Evolutionary conservation across 2,797 vertebrate species (phyloP).

Genomic region (Lacerta bilineata): DNA sequence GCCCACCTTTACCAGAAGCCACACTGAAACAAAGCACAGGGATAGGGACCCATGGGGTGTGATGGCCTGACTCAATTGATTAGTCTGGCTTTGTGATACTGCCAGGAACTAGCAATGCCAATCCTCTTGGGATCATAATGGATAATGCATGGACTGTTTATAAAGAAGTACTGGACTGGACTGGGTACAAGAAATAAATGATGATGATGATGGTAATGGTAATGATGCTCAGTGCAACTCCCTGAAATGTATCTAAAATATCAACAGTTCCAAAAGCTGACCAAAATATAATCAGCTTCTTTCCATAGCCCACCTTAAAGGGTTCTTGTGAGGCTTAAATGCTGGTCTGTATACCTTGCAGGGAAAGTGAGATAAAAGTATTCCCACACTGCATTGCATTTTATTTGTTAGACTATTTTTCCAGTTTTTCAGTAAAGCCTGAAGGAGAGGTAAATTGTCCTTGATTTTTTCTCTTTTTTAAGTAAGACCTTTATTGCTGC

Average conservation of each 20-base stretch:
- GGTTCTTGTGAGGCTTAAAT: neutral
- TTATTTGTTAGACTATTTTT: neutral
- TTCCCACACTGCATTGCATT: neutral
- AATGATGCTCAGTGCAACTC: neutral
- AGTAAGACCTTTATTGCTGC: neutral
- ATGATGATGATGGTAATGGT: too few species aligned
- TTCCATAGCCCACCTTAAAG: neutral
- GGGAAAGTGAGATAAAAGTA: neutral
- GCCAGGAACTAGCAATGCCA: neutral
- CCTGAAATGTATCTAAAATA: neutral
- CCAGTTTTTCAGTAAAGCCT: constrained; percentile 5
- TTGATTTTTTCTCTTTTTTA: neutral
- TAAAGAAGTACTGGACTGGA: neutral
- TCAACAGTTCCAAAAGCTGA: neutral
- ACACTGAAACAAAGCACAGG: neutral
- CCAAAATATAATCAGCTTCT: neutral
- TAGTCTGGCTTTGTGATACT: neutral
- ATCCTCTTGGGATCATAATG: neutral
- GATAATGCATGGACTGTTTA: neutral
- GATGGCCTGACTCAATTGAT: neutral
- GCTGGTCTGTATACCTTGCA: neutral
- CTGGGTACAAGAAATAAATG: too few species aligned
- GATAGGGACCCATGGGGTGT: neutral
- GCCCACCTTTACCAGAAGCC: neutral
- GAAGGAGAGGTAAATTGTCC: neutral